Evolutionary conservation across 2,888 invertebrate species (phyloP).

Genomic region (Xanthia icteritia): DNA sequence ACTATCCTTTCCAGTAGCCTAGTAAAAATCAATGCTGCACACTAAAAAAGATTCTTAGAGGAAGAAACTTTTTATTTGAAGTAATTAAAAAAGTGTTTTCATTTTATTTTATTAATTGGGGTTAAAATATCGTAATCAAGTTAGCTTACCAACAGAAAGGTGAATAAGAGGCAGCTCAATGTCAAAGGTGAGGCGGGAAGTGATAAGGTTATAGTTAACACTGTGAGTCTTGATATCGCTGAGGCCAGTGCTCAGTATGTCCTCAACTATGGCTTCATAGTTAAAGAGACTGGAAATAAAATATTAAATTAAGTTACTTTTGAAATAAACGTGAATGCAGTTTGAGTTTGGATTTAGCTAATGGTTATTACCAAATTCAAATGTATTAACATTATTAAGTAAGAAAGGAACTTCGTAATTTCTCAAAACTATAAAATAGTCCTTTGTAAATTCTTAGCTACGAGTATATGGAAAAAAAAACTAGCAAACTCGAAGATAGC

Average conservation of each 20-base stretch:
- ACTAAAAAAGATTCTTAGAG: background rate
- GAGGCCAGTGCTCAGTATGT: conserved; percentile 72
- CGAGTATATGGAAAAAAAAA: background rate
- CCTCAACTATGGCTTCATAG: conserved; percentile 56
- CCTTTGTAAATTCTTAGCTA: background rate
- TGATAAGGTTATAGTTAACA: conserved; percentile 70
- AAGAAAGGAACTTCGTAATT: too few species aligned
- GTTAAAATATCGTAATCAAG: background rate
- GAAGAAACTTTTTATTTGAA: background rate
- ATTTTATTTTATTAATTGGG: background rate
- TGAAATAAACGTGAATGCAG: background rate
- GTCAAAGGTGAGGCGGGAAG: conserved; percentile 73
- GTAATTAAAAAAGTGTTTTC: too few species aligned
- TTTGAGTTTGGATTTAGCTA: background rate
- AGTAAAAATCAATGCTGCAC: background rate
- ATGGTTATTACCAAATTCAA: background rate
- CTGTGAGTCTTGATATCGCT: conserved; percentile 79
- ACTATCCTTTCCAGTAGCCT: background rate
- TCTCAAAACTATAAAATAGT: background rate
- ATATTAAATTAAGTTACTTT: background rate
- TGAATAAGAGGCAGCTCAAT: conserved; percentile 75
- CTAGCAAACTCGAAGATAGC: too few species aligned
- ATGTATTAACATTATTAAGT: background rate
- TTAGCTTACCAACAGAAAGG: conserved; percentile 71
- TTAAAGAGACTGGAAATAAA: conserved; percentile 72